Percentiles rank a stretch among this genome's conserved stretches.
Conservation (phyloP, 2,797 vertebrate species). For the Nannoperca obscura region DNA sequence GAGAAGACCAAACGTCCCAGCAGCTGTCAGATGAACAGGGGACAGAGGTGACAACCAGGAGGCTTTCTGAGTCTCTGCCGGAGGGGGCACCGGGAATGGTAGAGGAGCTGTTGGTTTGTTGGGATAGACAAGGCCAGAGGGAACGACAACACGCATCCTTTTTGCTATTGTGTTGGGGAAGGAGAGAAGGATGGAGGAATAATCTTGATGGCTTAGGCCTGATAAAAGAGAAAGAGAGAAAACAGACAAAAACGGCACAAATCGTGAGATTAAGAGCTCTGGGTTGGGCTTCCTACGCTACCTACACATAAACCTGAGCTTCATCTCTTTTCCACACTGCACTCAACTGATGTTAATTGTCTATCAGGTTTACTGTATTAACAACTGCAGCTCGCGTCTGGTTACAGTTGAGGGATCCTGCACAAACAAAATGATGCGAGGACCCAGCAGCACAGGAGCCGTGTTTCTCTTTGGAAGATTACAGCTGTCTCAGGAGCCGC, state of each 20-base stretch:
- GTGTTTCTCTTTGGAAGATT: conserved; percentile 9
- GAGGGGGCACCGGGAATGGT: conserved; percentile 79
- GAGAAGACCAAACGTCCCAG: conserved; percentile 81
- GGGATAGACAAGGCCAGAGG: conserved; percentile 85
- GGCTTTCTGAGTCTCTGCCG: conserved; percentile 75
- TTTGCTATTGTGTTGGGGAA: conserved; percentile 85
- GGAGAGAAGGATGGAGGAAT: conserved; percentile 86
- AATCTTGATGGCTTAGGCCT: conserved; percentile 90
- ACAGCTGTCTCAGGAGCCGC: conserved; percentile 15
- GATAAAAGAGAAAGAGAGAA: conserved; percentile 82
- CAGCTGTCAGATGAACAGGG: conserved; percentile 65
- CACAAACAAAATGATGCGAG: background rate
- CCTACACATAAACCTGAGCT: conserved; percentile 25
- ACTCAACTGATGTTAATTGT: background rate
- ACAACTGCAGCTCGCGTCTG: background rate
- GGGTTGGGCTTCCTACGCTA: conserved; percentile 57
- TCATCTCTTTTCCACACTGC: background rate
- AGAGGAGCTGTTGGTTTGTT: conserved; percentile 81
- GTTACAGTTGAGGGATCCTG: background rate
- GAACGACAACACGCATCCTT: conserved; percentile 88
- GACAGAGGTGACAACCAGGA: conserved; percentile 73
- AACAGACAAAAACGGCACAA: conserved; percentile 78
- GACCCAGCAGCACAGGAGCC: background rate
- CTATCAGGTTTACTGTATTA: background rate
- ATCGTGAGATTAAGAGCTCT: conserved; percentile 76